These are phyloP conservation scores for Elymnias hypermnestra DNA, from an alignment of 1,140 invertebrate genomes.

Conservation along the genomic window DNA sequence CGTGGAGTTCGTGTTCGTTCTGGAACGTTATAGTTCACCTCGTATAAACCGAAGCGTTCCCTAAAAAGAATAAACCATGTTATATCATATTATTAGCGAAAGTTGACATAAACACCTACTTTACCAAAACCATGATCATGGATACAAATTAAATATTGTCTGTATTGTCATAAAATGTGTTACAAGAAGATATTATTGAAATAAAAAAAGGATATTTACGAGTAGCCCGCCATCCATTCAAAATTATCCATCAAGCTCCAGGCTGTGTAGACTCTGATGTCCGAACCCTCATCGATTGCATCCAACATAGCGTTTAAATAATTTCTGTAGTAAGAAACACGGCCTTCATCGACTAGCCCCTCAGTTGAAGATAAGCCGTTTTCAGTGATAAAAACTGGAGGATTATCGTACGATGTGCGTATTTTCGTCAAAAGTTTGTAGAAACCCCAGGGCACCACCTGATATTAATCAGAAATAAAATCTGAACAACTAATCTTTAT, in stretches of 20 bases:
- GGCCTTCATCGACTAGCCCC: slow-evolving; percentile 37
- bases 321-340: slow-evolving; percentile 63
- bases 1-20: slow-evolving; percentile 81
- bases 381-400: slow-evolving; percentile 43
- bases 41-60: slow-evolving; percentile 83
- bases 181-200: not conserved
- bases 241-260: slow-evolving; percentile 83
- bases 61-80: slow-evolving; percentile 58
- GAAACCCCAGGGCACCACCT: slow-evolving; percentile 44
- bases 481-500: too few relatives aligned
- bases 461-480: too few relatives aligned
- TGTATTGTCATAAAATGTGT: too few relatives aligned
- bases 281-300: slow-evolving; percentile 52
- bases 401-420: slow-evolving; percentile 47
- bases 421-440: slow-evolving; percentile 42
- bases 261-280: slow-evolving; percentile 74
- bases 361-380: slow-evolving; percentile 55
- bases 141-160: too few relatives aligned
- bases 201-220: slow-evolving; percentile 16
- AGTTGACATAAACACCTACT: not conserved
- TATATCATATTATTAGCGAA: too few relatives aligned
- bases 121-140: not conserved
- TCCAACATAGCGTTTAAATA: slow-evolving; percentile 59
- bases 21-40: slow-evolving; percentile 82
- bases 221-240: slow-evolving; percentile 75